Base-by-base conservation (phyloP, 2,113 vertebrate genomes). In the Silurus asotus region DNA sequence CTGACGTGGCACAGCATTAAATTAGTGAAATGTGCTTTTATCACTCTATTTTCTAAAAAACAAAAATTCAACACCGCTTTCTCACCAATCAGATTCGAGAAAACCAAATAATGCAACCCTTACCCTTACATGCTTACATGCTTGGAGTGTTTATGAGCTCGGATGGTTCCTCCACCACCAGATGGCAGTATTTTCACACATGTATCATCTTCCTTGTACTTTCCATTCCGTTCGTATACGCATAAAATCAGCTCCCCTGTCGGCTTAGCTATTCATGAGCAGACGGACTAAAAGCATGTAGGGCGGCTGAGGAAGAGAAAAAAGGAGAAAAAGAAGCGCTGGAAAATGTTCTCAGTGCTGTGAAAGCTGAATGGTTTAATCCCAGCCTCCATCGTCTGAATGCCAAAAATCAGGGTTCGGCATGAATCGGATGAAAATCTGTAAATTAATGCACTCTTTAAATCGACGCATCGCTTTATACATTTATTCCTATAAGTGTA, bases 101-200 rank as follows among this genome's bases (percentile, higher is more conserved):
- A 55, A 53, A 53, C 4, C 48, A 25, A 11, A 6, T 6, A 25
- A 37, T 37, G 37, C 37, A 37, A 2, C 1, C 11, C 0, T 15
- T 76, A n/a, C n/a, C n/a, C n/a, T n/a, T n/a, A n/a, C n/a, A n/a
- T n/a, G n/a, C n/a, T n/a, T n/a, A 0, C 51, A 55, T 55, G 20
- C 74, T 65, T 20, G 45, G 15, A 23, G 69, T 83, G 82, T 25
- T 0, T 75, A 17, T 77, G 59, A 51, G 45, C 15, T 1, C 5
- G 19, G 7, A 45, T 20, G 17, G 59, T 65, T 86, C 0, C 3
- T 17, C 13, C 2, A 25, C 83, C 88, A 89, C 88, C 59, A 89
- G 88, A 88, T 89, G 88, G 86, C 86, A 86, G 84, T 88, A 74
- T 87, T 88, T 75, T 37, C 86, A 82, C 76, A 88, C 45, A 77